A percentile compares a stretch with the other conserved stretches of the same genome.
phyloP scores from a whole-genome alignment of 1,140 invertebrate species.

The Hormaphis cornu region DNA sequence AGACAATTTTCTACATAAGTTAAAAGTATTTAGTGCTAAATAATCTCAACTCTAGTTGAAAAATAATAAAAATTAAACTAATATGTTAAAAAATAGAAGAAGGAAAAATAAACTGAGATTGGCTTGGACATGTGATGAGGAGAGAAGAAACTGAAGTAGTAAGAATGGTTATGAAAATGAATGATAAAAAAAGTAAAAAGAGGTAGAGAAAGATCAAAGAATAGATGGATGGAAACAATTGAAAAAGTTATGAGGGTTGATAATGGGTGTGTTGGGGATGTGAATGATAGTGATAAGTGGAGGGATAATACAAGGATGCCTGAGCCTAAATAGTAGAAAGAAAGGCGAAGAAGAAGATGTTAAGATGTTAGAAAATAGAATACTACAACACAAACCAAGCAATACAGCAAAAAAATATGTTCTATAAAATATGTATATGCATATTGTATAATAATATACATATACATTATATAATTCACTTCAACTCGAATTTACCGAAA shows the following conservation, averaged over 20 bases:
- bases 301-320: too few species aligned
- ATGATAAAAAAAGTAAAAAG: too few species aligned
- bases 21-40: neutral
- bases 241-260: too few species aligned
- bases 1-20: neutral
- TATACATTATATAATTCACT: constrained; percentile 39
- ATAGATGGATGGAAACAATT: too few species aligned
- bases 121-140: too few species aligned
- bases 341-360: neutral
- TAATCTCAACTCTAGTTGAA: neutral
- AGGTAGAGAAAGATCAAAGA: too few species aligned
- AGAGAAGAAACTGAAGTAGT: too few species aligned
- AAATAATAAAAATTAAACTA: neutral
- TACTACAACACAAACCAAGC: neutral
- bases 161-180: too few species aligned
- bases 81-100: neutral
- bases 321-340: neutral
- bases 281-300: too few species aligned
- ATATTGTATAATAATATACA: constrained; percentile 46
- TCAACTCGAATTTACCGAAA: constrained; percentile 32
- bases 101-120: too few species aligned
- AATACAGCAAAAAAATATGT: neutral
- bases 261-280: too few species aligned
- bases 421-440: constrained; percentile 34
- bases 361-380: neutral